Conservation (phyloP, 1,140 invertebrate genomes). For the Choristoneura fumiferana region DNA sequence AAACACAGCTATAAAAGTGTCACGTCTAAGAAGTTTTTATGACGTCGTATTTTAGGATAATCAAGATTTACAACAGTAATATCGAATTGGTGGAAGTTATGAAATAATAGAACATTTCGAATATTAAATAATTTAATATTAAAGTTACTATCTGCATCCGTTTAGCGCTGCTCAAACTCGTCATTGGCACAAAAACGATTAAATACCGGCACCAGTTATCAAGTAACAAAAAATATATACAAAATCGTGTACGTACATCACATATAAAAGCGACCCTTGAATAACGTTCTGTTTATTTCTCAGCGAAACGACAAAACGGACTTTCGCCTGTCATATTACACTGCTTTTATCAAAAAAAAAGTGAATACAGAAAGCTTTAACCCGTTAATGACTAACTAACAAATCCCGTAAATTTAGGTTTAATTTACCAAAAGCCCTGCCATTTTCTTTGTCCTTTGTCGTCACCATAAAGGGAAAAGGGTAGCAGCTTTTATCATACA, state of each 20-base stretch:
- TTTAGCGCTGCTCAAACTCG: too few relatives aligned
- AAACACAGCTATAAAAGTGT: not conserved
- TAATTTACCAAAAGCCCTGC: not conserved
- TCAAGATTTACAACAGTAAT: constrained; percentile 9
- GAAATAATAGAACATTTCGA: too few relatives aligned
- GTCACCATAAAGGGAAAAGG: constrained; percentile 2
- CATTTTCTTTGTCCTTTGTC: constrained; percentile 6
- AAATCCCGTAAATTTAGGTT: not conserved
- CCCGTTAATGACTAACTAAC: constrained; percentile 2
- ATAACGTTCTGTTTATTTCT: too few relatives aligned
- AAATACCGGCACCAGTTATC: too few relatives aligned
- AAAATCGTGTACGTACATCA: too few relatives aligned
- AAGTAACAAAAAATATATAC: too few relatives aligned
- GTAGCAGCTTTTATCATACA: not conserved
- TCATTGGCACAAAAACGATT: too few relatives aligned
- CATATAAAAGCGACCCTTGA: too few relatives aligned
- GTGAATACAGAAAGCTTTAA: not conserved
- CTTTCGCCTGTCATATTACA: not conserved
- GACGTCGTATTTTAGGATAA: constrained; percentile 14
- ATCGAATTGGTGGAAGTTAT: constrained; percentile 1
- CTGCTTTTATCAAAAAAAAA: not conserved
- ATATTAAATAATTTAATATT: too few relatives aligned
- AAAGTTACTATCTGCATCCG: too few relatives aligned
- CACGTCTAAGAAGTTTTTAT: constrained; percentile 9
- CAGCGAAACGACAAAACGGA: not conserved